phyloP scores from a whole-genome alignment of 2,797 vertebrate genomes.

The Macropus fuliginosus region DNA sequence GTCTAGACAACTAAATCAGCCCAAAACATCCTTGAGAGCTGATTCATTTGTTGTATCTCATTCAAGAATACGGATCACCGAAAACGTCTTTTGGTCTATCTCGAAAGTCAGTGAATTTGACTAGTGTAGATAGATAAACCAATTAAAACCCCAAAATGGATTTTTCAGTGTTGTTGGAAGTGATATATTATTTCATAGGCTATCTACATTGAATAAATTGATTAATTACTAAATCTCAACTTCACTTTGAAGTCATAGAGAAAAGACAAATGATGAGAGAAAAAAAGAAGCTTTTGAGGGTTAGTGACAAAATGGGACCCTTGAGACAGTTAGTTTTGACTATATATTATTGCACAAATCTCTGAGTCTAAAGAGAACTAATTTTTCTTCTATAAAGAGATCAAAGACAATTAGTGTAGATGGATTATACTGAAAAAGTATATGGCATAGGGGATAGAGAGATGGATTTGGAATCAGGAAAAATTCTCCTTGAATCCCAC shows the following conservation, averaged over 20 bases:
- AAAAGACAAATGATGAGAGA: slow-evolving; percentile 12
- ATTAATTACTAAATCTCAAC: slow-evolving; percentile 5
- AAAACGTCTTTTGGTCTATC: background rate
- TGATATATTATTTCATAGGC: slow-evolving; percentile 23
- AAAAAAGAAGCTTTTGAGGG: slow-evolving; percentile 60
- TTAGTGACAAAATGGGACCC: slow-evolving; percentile 7
- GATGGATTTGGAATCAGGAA: background rate
- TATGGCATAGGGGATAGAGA: background rate
- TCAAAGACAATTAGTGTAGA: slow-evolving; percentile 38
- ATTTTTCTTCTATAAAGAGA: slow-evolving; percentile 42
- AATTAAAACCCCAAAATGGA: background rate
- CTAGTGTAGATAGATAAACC: background rate
- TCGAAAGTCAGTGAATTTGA: slow-evolving; percentile 2
- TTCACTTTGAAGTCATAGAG: background rate
- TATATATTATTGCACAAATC: slow-evolving; percentile 19
- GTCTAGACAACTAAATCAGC: slow-evolving; percentile 19
- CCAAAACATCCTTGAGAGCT: slow-evolving; percentile 15
- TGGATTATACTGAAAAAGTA: slow-evolving; percentile 7
- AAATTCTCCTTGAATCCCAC: background rate
- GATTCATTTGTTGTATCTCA: slow-evolving; percentile 21
- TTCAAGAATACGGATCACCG: slow-evolving; percentile 26
- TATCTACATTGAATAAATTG: slow-evolving; percentile 26
- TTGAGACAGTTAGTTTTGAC: slow-evolving; percentile 22
- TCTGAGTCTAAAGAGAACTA: slow-evolving; percentile 15
- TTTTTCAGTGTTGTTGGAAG: background rate